Conservation (phyloP, 1,140 invertebrate genomes). For the Trachymyrmex cornetzi region DNA sequence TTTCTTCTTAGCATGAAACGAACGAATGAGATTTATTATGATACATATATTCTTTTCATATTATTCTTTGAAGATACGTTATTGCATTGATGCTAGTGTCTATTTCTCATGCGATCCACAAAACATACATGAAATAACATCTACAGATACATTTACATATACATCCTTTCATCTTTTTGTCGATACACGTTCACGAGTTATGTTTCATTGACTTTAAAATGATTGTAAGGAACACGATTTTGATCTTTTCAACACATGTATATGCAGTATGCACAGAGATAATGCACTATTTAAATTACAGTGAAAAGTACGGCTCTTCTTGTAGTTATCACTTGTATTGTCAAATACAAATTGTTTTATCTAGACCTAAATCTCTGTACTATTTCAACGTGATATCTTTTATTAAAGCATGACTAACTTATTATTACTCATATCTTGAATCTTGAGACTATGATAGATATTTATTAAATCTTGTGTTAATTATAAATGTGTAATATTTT, state of each 20-base stretch:
- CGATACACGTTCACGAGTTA: background rate
- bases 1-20: constrained; percentile 39
- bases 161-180: constrained; percentile 8
- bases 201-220: constrained; percentile 22
- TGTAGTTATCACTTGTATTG: background rate
- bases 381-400: constrained; percentile 12
- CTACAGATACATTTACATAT: background rate
- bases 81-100: constrained; percentile 40
- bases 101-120: background rate
- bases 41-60: background rate
- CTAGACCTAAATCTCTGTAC: background rate
- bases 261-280: background rate
- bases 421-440: constrained; percentile 3
- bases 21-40: constrained; percentile 26
- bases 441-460: background rate
- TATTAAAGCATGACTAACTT: constrained; percentile 46
- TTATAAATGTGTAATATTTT: constrained; percentile 13
- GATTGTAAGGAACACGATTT: background rate
- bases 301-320: constrained; percentile 15
- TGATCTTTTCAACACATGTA: background rate
- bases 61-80: constrained; percentile 10
- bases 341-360: constrained; percentile 6
- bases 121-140: background rate
- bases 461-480: background rate
- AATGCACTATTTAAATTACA: constrained; percentile 40